Percentiles rank a stretch among this genome's conserved stretches.
phyloP scores from a whole-genome alignment of 2,888 invertebrate species.

The Crematogaster levior region DNA sequence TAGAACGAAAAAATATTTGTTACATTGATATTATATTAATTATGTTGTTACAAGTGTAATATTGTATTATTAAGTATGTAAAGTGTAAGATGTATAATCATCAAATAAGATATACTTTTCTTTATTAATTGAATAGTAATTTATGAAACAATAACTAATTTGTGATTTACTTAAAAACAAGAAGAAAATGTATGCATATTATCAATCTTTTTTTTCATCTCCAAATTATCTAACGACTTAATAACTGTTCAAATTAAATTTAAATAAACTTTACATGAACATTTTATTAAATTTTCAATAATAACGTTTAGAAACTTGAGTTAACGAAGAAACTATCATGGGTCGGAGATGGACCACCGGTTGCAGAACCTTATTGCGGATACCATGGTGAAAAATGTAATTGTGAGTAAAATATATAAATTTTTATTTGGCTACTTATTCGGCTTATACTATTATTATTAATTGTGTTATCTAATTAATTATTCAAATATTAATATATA shows the following conservation, averaged over 20 bases:
- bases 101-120: not conserved
- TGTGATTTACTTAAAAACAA: not conserved
- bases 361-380: conserved; percentile 96
- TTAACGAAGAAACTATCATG: conserved; percentile 91
- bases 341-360: conserved; percentile 92
- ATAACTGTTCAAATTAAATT: not conserved
- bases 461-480: not conserved
- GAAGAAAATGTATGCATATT: not conserved
- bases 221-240: not conserved
- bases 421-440: not conserved
- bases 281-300: not conserved
- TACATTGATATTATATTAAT: not conserved
- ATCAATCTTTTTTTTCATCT: not conserved
- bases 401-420: conserved; percentile 88
- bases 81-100: no score
- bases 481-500: not conserved
- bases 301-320: conserved; percentile 89
- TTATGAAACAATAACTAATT: not conserved
- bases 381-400: conserved; percentile 96
- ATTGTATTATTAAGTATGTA: conserved; percentile 4
- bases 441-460: not conserved
- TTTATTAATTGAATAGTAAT: not conserved
- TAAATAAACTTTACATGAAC: not conserved
- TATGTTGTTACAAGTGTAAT: not conserved
- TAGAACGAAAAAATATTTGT: not conserved